Conservation (phyloP, 2,888 invertebrate genomes). For the Ceratothoa steindachneri region DNA sequence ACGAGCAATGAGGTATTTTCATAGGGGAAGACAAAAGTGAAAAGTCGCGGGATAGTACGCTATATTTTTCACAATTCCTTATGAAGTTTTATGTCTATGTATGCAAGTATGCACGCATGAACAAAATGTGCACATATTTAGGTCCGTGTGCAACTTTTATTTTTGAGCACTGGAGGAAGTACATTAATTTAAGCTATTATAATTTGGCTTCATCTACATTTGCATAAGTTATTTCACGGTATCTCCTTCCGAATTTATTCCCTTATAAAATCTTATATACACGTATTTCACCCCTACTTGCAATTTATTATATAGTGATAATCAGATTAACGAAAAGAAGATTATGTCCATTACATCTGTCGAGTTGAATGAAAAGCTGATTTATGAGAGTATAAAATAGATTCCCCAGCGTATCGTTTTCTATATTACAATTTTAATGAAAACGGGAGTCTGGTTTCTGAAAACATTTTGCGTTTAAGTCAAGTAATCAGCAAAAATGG, state of each 20-base stretch:
- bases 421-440: conserved; percentile 8
- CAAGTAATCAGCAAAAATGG: background rate
- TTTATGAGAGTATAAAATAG: conserved; percentile 5
- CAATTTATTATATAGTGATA: conserved; percentile 7
- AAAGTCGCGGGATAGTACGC: too few relatives aligned
- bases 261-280: background rate
- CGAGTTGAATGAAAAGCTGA: conserved; percentile 9
- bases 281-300: background rate
- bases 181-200: too few relatives aligned
- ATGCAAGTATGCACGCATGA: too few relatives aligned
- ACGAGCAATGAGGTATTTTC: too few relatives aligned
- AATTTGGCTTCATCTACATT: too few relatives aligned
- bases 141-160: too few relatives aligned
- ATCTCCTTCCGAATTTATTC: background rate
- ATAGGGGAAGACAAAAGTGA: too few relatives aligned
- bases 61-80: too few relatives aligned
- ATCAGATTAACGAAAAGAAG: conserved; percentile 6
- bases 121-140: too few relatives aligned
- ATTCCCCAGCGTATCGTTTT: conserved; percentile 6
- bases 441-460: background rate
- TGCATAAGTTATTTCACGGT: background rate
- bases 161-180: too few relatives aligned
- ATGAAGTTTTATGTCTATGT: too few relatives aligned
- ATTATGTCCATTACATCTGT: conserved; percentile 11
- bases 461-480: background rate